Percentiles rank a stretch among this genome's conserved stretches.
These are phyloP conservation scores for Lates japonicus DNA, from an alignment of 2,797 vertebrate species.

Conservation along the genomic window DNA sequence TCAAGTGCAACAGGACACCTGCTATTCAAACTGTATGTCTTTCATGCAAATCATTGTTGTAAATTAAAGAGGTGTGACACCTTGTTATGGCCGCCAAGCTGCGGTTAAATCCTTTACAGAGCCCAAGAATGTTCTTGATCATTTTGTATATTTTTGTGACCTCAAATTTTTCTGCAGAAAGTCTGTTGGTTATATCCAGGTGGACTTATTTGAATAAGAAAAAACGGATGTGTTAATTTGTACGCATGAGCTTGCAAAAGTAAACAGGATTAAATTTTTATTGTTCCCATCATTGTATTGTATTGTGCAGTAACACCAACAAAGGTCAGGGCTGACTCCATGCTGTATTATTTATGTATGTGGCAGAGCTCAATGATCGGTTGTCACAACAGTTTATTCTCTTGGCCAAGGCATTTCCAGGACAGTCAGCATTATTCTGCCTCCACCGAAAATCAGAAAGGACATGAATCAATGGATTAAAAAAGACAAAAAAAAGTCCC, in stretches of 20 bases:
- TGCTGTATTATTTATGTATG: conserved; percentile 23
- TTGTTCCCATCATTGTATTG: too few species aligned
- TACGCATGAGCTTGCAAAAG: too few species aligned
- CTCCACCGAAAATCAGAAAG: background rate
- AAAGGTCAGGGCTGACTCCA: conserved; percentile 1
- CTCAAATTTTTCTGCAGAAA: background rate
- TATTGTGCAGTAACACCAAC: background rate
- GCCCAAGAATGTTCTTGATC: too few species aligned
- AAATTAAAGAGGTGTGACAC: conserved; percentile 9
- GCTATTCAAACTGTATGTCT: conserved; percentile 22
- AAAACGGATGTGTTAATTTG: too few species aligned
- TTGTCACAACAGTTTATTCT: conserved; percentile 11
- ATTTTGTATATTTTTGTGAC: background rate
- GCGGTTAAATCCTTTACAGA: conserved; percentile 15
- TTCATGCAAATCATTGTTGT: conserved; percentile 36
- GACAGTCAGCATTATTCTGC: background rate
- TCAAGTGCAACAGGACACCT: conserved; percentile 53
- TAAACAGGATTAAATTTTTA: too few species aligned
- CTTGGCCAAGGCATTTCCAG: background rate
- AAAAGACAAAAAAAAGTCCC: background rate
- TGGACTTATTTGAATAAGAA: background rate
- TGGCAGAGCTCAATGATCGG: conserved; percentile 5
- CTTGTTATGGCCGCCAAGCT: background rate
- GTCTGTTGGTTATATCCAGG: background rate
- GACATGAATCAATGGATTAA: background rate